phyloP scores from a whole-genome alignment of 2,113 vertebrate genomes.

The Gymnocephalus cernua region DNA sequence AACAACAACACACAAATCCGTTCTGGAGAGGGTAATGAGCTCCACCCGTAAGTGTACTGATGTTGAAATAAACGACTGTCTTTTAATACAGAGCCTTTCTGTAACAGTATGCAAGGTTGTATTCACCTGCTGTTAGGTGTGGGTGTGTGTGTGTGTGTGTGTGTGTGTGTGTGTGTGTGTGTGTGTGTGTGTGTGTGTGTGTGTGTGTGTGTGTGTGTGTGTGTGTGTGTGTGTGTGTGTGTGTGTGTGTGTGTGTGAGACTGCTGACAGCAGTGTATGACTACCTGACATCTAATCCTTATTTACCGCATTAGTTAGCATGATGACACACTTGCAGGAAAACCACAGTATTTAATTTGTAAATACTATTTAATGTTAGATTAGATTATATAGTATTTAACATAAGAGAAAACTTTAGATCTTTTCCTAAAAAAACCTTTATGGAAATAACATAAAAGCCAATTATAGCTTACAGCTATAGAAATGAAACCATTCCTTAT shows the following conservation, averaged over 20 bases:
- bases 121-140: constrained; percentile 35
- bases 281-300: constrained; percentile 29
- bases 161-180: too few relatives aligned
- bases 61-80: not conserved
- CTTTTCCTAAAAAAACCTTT: not conserved
- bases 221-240: too few relatives aligned
- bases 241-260: not conserved
- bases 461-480: not conserved
- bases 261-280: constrained; percentile 29
- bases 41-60: not conserved
- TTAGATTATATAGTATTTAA: too few relatives aligned
- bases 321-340: constrained; percentile 11
- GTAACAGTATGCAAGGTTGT: not conserved
- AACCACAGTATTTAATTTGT: not conserved
- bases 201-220: too few relatives aligned
- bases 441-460: constrained; percentile 1
- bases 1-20: not conserved
- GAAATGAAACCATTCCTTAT: constrained; percentile 40
- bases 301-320: constrained; percentile 9
- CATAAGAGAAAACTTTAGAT: not conserved
- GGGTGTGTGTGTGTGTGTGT: too few relatives aligned
- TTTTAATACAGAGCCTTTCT: not conserved
- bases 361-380: too few relatives aligned
- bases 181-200: too few relatives aligned
- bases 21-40: not conserved